These are phyloP conservation scores for Pomatorhinus ruficollis DNA, from an alignment of 2,113 vertebrate genomes.

Conservation along the genomic window DNA sequence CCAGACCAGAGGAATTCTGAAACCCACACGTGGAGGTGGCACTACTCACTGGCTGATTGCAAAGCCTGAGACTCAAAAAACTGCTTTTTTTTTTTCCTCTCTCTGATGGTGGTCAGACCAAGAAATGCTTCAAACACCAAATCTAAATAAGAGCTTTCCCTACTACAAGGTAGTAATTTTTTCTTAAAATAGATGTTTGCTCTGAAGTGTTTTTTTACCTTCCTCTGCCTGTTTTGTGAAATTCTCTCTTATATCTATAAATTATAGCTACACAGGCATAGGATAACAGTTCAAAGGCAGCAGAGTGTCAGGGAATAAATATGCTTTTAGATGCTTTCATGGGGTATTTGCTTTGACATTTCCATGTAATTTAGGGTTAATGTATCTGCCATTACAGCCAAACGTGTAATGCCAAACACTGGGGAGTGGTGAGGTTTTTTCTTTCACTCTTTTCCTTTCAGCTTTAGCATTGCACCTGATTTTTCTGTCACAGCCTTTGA, in stretches of 20 bases:
- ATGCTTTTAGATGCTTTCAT: neutral
- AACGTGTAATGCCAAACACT: neutral
- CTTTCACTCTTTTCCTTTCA: neutral
- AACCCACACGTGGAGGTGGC: neutral
- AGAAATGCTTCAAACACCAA: neutral
- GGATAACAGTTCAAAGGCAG: neutral
- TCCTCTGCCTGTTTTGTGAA: neutral
- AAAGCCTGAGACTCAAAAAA: neutral
- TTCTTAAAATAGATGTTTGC: neutral
- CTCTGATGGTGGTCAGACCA: neutral
- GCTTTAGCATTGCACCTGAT: neutral
- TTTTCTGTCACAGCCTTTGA: conserved; percentile 12
- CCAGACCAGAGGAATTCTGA: neutral
- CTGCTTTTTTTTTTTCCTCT: too few relatives aligned
- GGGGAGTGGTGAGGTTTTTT: neutral
- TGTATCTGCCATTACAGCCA: neutral
- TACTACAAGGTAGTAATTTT: neutral
- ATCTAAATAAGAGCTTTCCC: neutral
- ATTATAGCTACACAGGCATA: neutral
- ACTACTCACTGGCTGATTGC: neutral
- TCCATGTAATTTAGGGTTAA: neutral
- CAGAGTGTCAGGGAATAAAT: neutral
- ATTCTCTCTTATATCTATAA: neutral
- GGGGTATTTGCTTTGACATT: neutral
- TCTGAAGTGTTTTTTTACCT: conserved; percentile 2